phyloP scores from a whole-genome alignment of 2,888 invertebrate genomes.

The Drosophila atripex region DNA sequence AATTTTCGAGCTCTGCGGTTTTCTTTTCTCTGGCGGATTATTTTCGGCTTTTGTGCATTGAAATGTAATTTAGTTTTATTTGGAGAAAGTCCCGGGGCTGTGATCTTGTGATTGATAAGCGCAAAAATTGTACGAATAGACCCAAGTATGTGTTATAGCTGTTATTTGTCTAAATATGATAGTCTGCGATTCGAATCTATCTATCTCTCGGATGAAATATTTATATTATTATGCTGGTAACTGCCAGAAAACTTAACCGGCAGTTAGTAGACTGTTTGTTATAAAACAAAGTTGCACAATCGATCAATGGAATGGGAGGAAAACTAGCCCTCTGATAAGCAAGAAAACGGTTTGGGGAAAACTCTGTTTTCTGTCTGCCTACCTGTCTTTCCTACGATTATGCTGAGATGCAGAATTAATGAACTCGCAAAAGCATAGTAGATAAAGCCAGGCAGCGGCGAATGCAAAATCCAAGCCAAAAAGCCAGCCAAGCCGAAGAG shows the following conservation, averaged over 20 bases:
- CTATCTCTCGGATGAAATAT: background rate
- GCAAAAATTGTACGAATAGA: conserved; percentile 34
- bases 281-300: background rate
- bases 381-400: conserved; percentile 33
- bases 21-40: conserved; percentile 5
- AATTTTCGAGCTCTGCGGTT: conserved; percentile 48
- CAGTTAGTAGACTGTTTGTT: background rate
- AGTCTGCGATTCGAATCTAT: background rate
- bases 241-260: background rate
- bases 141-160: conserved; percentile 15
- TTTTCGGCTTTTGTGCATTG: conserved; percentile 27
- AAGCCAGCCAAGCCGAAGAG: conserved; percentile 41
- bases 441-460: conserved; percentile 21
- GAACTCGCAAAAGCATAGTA: conserved; percentile 44
- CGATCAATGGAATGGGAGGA: background rate
- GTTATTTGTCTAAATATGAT: conserved; percentile 11
- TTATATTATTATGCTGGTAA: background rate
- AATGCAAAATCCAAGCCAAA: conserved; percentile 11
- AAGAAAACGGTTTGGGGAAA: conserved; percentile 17
- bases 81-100: conserved; percentile 41
- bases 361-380: conserved; percentile 13
- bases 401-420: conserved; percentile 50
- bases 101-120: conserved; percentile 51
- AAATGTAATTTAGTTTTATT: conserved; percentile 42
- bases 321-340: conserved; percentile 10